These are phyloP conservation scores for Vannuccia rotundouncinata DNA, from an alignment of 2,888 invertebrate species.

Conservation along the genomic window DNA sequence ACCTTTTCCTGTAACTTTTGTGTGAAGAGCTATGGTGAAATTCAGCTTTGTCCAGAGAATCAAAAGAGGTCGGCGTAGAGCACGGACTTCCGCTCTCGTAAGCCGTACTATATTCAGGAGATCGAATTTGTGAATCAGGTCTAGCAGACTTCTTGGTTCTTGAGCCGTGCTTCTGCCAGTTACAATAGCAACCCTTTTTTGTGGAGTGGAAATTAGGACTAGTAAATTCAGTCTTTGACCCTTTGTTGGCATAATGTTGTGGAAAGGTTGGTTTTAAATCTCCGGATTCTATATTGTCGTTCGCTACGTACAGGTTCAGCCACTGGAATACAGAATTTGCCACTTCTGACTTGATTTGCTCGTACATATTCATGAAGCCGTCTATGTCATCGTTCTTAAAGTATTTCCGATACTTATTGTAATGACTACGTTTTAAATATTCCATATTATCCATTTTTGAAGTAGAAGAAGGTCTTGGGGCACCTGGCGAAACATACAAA, in stretches of 20 bases:
- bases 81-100: neutral
- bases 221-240: no score
- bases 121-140: neutral
- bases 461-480: no score
- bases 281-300: neutral
- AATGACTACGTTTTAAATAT: neutral
- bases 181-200: neutral
- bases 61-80: neutral
- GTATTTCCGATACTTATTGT: neutral
- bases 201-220: neutral
- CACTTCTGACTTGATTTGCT: slow-evolving; percentile 31
- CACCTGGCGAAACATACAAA: no score
- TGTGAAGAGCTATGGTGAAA: no score
- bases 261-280: neutral
- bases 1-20: no score
- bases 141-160: neutral
- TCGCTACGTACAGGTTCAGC: slow-evolving; percentile 25
- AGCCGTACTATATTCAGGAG: neutral
- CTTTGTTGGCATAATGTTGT: no score
- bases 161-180: neutral
- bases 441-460: neutral
- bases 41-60: neutral
- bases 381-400: neutral
- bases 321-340: slow-evolving; percentile 27
- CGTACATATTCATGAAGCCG: neutral